These are phyloP conservation scores for Struthidea cinerea DNA, from an alignment of 2,113 vertebrate genomes.

Conservation along the genomic window DNA sequence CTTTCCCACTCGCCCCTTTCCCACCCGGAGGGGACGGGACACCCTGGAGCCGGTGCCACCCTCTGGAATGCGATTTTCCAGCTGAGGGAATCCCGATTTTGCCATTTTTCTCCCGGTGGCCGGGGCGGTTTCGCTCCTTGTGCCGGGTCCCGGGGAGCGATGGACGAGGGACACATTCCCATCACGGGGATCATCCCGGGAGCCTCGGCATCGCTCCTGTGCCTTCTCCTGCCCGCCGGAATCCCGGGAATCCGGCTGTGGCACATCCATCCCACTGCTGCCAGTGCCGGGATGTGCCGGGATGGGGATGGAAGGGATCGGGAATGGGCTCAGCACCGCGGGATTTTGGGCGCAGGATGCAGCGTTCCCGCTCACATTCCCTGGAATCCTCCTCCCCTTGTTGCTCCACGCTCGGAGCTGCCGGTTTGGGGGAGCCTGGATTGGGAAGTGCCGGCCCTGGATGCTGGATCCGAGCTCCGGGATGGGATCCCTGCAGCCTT, in stretches of 20 bases:
- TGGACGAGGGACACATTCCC: background rate
- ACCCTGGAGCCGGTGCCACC: too few species aligned
- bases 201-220: too few species aligned
- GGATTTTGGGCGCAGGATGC: background rate
- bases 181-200: background rate
- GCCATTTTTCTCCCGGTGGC: background rate
- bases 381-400: background rate
- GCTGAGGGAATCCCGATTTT: background rate
- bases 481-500: background rate
- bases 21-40: too few species aligned
- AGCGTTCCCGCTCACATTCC: background rate
- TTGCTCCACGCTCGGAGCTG: background rate
- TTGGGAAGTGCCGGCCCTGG: fast-evolving
- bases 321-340: fast-evolving
- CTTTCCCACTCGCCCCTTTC: too few species aligned
- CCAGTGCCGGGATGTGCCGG: fast-evolving
- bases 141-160: background rate
- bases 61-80: too few species aligned
- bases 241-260: background rate
- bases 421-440: background rate
- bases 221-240: background rate
- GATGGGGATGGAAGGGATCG: fast-evolving
- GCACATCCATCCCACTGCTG: too few species aligned
- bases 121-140: background rate
- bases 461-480: background rate